Evolutionary conservation across 1,140 invertebrate species (phyloP).

Genomic region (Drosophila nikananu): DNA sequence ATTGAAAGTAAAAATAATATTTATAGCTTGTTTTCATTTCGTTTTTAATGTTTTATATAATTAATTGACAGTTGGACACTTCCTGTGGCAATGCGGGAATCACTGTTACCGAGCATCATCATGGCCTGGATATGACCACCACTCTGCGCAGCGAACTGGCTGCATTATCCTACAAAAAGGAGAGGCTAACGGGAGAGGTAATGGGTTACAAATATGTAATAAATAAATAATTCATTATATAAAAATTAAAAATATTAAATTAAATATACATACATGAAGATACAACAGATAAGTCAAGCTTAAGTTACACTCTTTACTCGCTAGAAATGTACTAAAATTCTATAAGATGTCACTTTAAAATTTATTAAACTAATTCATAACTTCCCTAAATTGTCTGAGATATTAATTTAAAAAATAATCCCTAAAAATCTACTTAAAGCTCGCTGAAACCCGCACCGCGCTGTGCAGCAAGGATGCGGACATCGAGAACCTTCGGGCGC

Average conservation of each 20-base stretch:
- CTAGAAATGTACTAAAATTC: not conserved
- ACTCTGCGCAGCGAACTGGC: constrained; percentile 92
- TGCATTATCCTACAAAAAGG: constrained; percentile 92
- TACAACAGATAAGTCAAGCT: too few species aligned
- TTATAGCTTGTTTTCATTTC: too few species aligned
- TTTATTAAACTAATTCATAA: not conserved
- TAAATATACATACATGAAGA: not conserved
- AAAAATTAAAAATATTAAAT: too few species aligned
- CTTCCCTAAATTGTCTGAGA: accelerated
- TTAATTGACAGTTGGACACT: constrained; percentile 57
- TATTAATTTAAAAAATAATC: not conserved
- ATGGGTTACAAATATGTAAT: constrained; percentile 20
- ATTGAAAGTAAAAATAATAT: not conserved
- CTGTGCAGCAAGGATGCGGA: constrained; percentile 75
- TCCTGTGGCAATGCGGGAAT: constrained; percentile 62
- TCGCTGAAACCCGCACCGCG: constrained; percentile 63
- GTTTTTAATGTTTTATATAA: not conserved
- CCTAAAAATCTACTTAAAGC: constrained; percentile 23
- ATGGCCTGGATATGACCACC: constrained; percentile 88
- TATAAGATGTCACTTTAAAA: not conserved
- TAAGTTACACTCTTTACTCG: not conserved
- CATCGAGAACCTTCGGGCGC: constrained; percentile 88
- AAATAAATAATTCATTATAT: not conserved
- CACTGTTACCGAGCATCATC: constrained; percentile 69
- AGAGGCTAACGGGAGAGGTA: constrained; percentile 91